phyloP scores from a whole-genome alignment of 2,113 vertebrate species.

The Notothenia rossii region DNA sequence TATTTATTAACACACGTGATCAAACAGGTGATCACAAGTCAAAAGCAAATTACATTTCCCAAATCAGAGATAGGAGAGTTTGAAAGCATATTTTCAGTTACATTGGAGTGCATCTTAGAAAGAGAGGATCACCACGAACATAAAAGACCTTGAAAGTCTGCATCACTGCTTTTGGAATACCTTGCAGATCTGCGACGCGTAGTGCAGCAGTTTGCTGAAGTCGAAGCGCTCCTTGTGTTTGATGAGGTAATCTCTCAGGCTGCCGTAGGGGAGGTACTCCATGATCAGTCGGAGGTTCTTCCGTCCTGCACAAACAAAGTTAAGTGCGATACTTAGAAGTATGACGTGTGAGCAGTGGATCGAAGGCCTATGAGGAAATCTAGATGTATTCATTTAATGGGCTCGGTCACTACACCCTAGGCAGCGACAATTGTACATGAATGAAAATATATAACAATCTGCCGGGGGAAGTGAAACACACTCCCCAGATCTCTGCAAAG shows the following conservation, averaged over 20 bases:
- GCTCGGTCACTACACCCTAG: background rate
- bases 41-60: background rate
- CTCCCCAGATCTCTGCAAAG: background rate
- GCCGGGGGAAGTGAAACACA: background rate
- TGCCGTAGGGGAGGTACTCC: slow-evolving; percentile 97
- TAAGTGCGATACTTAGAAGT: background rate
- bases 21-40: background rate
- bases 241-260: slow-evolving; percentile 95
- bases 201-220: slow-evolving; percentile 93
- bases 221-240: slow-evolving; percentile 95
- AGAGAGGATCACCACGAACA: no score
- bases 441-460: slow-evolving; percentile 22
- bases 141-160: background rate
- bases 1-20: no score
- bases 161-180: slow-evolving; percentile 72
- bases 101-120: background rate
- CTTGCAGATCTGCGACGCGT: slow-evolving; percentile 97
- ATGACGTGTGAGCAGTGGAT: background rate
- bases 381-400: slow-evolving; percentile 41
- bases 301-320: slow-evolving; percentile 81
- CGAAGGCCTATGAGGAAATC: slow-evolving; percentile 16
- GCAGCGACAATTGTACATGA: slow-evolving; percentile 23
- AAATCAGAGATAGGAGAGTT: background rate
- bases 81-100: background rate
- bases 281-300: slow-evolving; percentile 95